Base-by-base conservation (phyloP, 2,888 invertebrate genomes). In the Noctuana brunneofusca region DNA sequence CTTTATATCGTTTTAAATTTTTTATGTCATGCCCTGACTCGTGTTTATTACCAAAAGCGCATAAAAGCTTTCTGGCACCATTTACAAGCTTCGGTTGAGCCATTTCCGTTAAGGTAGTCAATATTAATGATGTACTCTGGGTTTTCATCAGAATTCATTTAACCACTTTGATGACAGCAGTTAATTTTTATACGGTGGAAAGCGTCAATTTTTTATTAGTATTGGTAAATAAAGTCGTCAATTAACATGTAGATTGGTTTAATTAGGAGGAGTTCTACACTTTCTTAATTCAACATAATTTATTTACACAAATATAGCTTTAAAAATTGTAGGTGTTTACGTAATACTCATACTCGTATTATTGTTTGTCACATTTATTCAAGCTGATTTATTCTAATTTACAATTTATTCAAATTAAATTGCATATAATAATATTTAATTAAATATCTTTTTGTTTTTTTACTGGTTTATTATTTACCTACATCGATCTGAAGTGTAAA, bases 141-240 rank as follows among this genome's bases (percentile, higher is more conserved):
- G 30, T 52, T 57, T 58, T 41, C 58, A 52, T 59, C 58, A 30
- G 43, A 59, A 52, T 59, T 59, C 41, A 59, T 59, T 59, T 59
- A 43, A 52, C 52, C 52, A 52, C 27, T 20, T 41, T 43, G 52
- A 41, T 59, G 58, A 20, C 52, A 38, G 52, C 52, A 52, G n/a
- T n/a, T n/a, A 41, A 43, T 27, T 27, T 59, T 43, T 43, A 52
- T 52, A 12, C 30, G 5, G 30, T 46, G 41, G n/a, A 55, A 27
- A 24, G 24, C 11, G 14, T 46, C 3, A n/a, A 56, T 27, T 43
- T 55, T 41, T 14, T 41, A 38, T 38, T 12, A 54, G 2, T 14
- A 16, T 18, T 52, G 16, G 46, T 46, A 46, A 20, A 20, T 30
- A 11, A 12, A 52, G 50, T 52, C 0, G 0, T 11, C 27, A 52